Evolutionary conservation across 2,797 vertebrate species (phyloP).

Genomic region (Ctenosaura bakeri): DNA sequence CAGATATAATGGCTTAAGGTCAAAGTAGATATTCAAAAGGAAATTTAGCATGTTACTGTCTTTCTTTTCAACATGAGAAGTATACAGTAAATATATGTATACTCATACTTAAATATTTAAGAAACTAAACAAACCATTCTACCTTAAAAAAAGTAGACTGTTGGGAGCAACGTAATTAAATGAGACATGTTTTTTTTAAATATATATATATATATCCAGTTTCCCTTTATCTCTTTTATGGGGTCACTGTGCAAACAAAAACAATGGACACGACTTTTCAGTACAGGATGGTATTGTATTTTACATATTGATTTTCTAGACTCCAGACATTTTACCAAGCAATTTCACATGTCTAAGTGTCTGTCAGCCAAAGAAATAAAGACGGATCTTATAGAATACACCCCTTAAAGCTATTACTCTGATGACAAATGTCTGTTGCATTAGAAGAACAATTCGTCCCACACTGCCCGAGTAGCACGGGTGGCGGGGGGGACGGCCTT

Average conservation of each 20-base stretch:
- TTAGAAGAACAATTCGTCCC: too few species aligned
- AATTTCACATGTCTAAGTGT: conserved; percentile 37
- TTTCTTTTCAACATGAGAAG: background rate
- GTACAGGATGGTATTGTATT: background rate
- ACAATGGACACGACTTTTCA: background rate
- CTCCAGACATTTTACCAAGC: conserved; percentile 23
- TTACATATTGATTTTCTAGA: conserved; percentile 29
- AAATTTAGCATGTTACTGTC: background rate
- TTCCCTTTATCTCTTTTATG: background rate
- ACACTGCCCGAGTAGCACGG: too few species aligned
- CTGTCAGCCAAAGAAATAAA: conserved; percentile 23
- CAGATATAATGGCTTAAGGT: background rate
- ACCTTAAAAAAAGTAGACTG: background rate
- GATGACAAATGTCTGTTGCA: conserved; percentile 25
- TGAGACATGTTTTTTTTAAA: background rate
- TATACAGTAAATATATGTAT: background rate
- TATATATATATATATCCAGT: too few species aligned
- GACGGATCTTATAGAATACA: conserved; percentile 3
- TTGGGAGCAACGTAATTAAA: background rate
- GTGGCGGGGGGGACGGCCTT: too few species aligned
- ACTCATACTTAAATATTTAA: background rate
- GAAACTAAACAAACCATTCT: background rate
- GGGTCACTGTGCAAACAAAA: background rate
- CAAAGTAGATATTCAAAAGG: background rate
- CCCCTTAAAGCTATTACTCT: conserved; percentile 19